Evolutionary conservation across 2,888 invertebrate genomes (phyloP).

Genomic region (Amaurobius ferox): DNA sequence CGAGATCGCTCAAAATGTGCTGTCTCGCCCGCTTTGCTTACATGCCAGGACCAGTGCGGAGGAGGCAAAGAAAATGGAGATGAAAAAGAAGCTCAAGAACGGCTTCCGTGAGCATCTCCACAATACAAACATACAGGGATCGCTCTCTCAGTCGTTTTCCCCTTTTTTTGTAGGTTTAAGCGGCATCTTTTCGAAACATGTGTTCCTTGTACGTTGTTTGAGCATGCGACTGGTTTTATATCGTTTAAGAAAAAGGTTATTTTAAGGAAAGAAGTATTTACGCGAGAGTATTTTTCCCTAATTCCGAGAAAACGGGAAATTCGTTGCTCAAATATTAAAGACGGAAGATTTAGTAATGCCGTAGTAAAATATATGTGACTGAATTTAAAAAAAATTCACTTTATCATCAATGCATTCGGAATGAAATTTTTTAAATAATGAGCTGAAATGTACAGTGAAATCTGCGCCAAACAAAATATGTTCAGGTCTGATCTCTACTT

Average conservation of each 20-base stretch:
- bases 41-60: constrained; percentile 46
- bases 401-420: no score
- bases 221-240: background rate
- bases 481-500: no score
- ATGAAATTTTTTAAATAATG: no score
- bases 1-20: constrained; percentile 36
- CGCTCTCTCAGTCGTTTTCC: background rate
- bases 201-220: background rate
- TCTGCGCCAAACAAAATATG: no score
- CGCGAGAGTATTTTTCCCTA: background rate
- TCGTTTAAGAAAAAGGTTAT: background rate
- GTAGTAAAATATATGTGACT: no score
- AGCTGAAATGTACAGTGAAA: no score
- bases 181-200: constrained; percentile 6
- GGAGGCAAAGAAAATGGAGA: constrained; percentile 9
- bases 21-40: constrained; percentile 28
- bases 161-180: background rate
- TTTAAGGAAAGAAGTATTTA: background rate
- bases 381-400: no score
- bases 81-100: constrained; percentile 6
- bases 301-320: background rate
- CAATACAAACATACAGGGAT: constrained; percentile 1
- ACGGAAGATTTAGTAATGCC: background rate
- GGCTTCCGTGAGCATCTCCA: constrained; percentile 19
- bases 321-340: background rate